Conservation (phyloP, 1,140 invertebrate genomes). For the Drosophila athabasca region DNA sequence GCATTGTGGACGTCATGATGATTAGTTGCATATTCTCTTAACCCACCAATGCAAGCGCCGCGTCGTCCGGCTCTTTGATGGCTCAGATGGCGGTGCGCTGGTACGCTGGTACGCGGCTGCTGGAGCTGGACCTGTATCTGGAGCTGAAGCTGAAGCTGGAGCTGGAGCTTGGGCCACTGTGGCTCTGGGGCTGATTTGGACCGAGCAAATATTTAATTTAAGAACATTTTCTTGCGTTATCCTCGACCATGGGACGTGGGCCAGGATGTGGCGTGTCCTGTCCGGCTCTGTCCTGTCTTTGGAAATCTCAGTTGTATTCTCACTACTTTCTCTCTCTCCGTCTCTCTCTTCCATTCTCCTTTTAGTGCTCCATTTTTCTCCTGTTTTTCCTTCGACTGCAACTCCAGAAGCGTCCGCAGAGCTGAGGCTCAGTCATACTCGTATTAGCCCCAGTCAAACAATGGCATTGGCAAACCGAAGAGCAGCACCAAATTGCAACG, state of each 20-base stretch:
- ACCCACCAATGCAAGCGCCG: constrained; percentile 32
- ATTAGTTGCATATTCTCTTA: constrained; percentile 74
- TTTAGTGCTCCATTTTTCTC: no score
- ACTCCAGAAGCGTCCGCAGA: constrained; percentile 42
- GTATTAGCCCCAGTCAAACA: constrained; percentile 79
- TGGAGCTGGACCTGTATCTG: no score
- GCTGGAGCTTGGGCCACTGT: background rate
- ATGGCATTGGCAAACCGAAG: constrained; percentile 71
- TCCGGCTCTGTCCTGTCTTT: constrained; percentile 58
- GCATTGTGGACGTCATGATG: constrained; percentile 66
- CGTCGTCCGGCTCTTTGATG: background rate
- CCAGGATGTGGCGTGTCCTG: constrained; percentile 36
- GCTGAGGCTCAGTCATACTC: constrained; percentile 60
- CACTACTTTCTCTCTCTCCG: constrained; percentile 15
- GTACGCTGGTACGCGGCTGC: no score
- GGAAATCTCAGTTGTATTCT: constrained; percentile 75
- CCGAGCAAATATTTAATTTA: constrained; percentile 77
- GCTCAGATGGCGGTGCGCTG: background rate
- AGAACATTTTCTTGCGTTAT: constrained; percentile 64
- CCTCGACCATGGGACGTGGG: constrained; percentile 46
- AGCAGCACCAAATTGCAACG: constrained; percentile 69
- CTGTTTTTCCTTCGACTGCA: constrained; percentile 40
- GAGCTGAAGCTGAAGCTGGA: no score
- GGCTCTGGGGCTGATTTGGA: constrained; percentile 64
- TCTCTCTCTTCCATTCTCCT: background rate